phyloP scores from a whole-genome alignment of 1,140 invertebrate species.

The Brachionus asplanchnoidis region DNA sequence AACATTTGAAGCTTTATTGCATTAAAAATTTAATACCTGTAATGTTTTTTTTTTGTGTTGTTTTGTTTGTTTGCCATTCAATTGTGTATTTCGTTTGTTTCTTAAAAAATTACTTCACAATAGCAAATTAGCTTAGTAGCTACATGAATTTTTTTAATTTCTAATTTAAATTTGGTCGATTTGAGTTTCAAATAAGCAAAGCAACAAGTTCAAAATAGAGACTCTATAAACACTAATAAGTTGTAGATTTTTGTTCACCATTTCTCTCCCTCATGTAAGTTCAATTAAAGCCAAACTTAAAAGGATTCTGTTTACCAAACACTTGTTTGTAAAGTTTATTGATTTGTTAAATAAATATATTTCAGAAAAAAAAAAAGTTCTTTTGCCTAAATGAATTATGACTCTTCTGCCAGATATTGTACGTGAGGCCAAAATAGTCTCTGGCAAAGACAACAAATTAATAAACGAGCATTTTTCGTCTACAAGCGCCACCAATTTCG shows the following conservation, averaged over 20 bases:
- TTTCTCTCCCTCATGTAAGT: background rate
- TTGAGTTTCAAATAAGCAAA: background rate
- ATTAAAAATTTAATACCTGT: background rate
- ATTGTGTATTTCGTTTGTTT: background rate
- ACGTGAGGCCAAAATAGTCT: constrained; percentile 27
- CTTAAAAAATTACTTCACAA: background rate
- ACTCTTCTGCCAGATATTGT: constrained; percentile 17
- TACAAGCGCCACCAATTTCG: background rate
- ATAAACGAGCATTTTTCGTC: background rate
- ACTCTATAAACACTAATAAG: background rate
- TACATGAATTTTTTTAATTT: background rate
- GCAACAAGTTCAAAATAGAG: background rate
- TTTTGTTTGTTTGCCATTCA: background rate
- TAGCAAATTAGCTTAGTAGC: constrained; percentile 6
- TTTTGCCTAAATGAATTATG: background rate
- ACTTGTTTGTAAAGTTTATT: background rate
- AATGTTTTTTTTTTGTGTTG: background rate
- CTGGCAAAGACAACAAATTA: constrained; percentile 1
- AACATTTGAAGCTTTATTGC: background rate
- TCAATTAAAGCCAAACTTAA: background rate
- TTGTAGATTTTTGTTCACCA: background rate
- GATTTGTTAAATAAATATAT: background rate
- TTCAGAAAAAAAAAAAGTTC: background rate
- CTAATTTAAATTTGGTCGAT: constrained; percentile 4
- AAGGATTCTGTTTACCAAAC: background rate